phyloP scores from a whole-genome alignment of 2,797 vertebrate genomes.

The Cyclopterus lumpus region DNA sequence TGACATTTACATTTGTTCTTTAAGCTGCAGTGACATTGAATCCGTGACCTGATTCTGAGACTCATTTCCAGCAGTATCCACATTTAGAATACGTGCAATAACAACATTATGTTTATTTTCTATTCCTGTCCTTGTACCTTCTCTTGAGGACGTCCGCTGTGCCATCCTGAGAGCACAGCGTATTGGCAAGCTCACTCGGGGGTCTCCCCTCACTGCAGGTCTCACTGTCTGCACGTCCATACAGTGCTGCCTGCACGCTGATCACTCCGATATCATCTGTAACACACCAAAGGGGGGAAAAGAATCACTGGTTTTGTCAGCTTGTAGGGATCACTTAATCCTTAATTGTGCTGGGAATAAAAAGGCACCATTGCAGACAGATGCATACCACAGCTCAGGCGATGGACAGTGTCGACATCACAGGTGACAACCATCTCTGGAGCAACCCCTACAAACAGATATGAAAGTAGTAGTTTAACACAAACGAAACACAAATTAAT shows the following conservation, averaged over 20 bases:
- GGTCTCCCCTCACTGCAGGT: conserved; percentile 47
- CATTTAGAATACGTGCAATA: neutral
- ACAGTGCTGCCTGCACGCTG: conserved; percentile 44
- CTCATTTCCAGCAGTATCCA: no score
- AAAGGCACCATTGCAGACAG: neutral
- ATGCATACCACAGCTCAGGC: conserved; percentile 66
- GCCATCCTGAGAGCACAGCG: neutral
- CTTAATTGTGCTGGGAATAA: neutral
- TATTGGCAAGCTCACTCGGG: neutral
- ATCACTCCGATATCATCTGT: conserved; percentile 58
- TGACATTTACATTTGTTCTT: no score
- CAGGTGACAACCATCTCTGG: conserved; percentile 56
- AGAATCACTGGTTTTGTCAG: neutral
- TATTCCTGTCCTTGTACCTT: conserved; percentile 37
- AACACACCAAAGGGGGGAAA: neutral
- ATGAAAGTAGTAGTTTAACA: neutral
- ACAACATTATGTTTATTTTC: no score
- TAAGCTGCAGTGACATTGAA: no score
- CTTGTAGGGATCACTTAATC: neutral
- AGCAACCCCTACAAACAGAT: conserved; percentile 5
- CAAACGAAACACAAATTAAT: neutral
- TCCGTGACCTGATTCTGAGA: no score
- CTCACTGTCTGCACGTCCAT: conserved; percentile 48
- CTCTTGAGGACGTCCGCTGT: neutral
- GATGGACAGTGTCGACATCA: conserved; percentile 18